Percentiles rank a stretch among this genome's conserved stretches.
Conservation (phyloP, 1,140 invertebrate species). For the Listronotus bonariensis region DNA sequence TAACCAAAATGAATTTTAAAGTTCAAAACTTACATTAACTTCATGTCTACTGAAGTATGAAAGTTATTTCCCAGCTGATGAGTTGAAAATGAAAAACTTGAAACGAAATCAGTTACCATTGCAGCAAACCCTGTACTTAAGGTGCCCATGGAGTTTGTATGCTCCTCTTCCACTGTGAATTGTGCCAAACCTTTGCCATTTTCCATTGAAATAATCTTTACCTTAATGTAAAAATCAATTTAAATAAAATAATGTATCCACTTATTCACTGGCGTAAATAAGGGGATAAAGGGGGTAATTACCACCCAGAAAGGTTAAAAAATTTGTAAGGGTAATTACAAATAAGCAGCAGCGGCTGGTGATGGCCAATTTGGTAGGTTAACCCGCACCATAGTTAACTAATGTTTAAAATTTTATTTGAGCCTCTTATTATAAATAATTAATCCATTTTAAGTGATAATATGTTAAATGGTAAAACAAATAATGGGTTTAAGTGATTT, state of each 20-base stretch:
- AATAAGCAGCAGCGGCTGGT: too few species aligned
- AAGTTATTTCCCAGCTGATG: slow-evolving; percentile 60
- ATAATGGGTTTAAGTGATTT: too few species aligned
- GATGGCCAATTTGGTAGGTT: too few species aligned
- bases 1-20: slow-evolving; percentile 30
- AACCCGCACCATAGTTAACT: too few species aligned
- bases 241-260: neutral
- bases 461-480: too few species aligned
- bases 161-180: slow-evolving; percentile 75
- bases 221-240: slow-evolving; percentile 55
- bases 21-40: slow-evolving; percentile 63
- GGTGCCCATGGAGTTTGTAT: slow-evolving; percentile 74
- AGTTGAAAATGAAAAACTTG: slow-evolving; percentile 78
- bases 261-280: too few species aligned
- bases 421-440: too few species aligned
- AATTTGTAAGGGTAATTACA: too few species aligned
- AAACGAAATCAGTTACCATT: slow-evolving; percentile 81
- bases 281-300: too few species aligned
- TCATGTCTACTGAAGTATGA: slow-evolving; percentile 76
- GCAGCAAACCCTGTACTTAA: slow-evolving; percentile 86
- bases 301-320: too few species aligned
- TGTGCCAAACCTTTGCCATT: slow-evolving; percentile 74
- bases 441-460: too few species aligned
- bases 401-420: too few species aligned
- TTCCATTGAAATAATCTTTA: slow-evolving; percentile 69